Evolutionary conservation across 2,113 vertebrate genomes (phyloP), one percentile per base, ranked within the genome.

Genomic region (Macrotis lagotis): DNA sequence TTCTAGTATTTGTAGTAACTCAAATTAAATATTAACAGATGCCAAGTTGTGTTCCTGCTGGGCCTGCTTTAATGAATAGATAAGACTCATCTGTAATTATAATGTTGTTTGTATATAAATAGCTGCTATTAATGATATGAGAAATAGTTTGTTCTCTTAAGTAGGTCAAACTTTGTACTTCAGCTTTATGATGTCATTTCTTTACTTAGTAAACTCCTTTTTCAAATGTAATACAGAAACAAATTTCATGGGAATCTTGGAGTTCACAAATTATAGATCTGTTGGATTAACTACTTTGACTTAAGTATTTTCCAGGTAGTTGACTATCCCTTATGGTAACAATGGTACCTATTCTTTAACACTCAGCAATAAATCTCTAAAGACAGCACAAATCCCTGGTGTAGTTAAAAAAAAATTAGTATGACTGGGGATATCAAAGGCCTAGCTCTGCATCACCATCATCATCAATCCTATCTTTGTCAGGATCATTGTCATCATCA

Each of bases 81-180:
- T 98, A 97, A 98, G 97, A 93, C 95, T 96, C 96, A 98, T 97
- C 96, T 95, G 66, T 97, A 98, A 97, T 98, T 96, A 97, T 95
- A 97, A 95, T 91, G 96, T 88, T 90, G 94, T 94, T 97, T 96
- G 96, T 98, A 92, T 95, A 96, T 97, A 97, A 96, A 95, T 96
- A 96, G 90, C 90, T 95, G 83, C 95, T 96, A 50, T 95, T 95
- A 96, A 95, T 93, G 91, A 89, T 95, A 95, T 12, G 94, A 96
- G 95, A 95, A 74, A 83, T 83, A 83, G 96, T 94, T 96, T 74
- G 91, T 91, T 94, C 95, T 95, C 92, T 97, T 96, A 97, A 83
- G 66, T 83, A 98, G 97, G 97, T 98, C 97, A 98, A 96, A 92
- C 95, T 93, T 93, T 93, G 94, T 96, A 93, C 92, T 26, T 37